phyloP scores from a whole-genome alignment of 1,140 invertebrate species.

The Microvelia longipes region DNA sequence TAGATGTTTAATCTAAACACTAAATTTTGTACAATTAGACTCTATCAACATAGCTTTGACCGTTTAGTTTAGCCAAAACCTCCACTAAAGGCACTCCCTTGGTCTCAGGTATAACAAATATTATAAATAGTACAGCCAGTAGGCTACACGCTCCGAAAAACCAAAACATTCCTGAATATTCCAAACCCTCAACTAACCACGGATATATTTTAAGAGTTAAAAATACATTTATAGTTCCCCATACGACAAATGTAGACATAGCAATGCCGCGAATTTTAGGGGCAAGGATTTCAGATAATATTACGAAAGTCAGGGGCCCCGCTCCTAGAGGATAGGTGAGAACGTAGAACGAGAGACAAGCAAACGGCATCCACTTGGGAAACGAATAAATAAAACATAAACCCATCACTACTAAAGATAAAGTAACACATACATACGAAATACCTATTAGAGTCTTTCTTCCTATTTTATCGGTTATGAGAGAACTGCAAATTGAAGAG shows the following conservation, averaged over 20 bases:
- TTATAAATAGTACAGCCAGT: slow-evolving; percentile 45
- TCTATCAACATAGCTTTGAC: too few relatives aligned
- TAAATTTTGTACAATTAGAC: too few relatives aligned
- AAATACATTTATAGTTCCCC: slow-evolving; percentile 10
- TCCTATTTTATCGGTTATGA: slow-evolving; percentile 60
- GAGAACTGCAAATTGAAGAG: slow-evolving; percentile 46
- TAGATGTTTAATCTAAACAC: too few relatives aligned
- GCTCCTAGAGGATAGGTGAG: slow-evolving; percentile 34
- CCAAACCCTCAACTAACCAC: slow-evolving; percentile 30
- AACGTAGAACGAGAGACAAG: slow-evolving; percentile 37
- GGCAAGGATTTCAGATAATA: slow-evolving; percentile 45
- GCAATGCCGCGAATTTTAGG: slow-evolving; percentile 33
- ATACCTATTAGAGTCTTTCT: slow-evolving; percentile 50
- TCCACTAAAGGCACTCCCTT: slow-evolving; percentile 32
- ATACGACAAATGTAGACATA: slow-evolving; percentile 31
- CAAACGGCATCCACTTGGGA: slow-evolving; percentile 36
- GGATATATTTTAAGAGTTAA: slow-evolving; percentile 11
- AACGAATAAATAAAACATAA: slow-evolving; percentile 43
- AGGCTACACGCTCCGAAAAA: slow-evolving; percentile 61
- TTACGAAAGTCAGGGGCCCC: slow-evolving; percentile 39
- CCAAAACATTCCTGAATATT: slow-evolving; percentile 61
- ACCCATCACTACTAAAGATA: slow-evolving; percentile 43
- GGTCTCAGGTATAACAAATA: slow-evolving; percentile 41
- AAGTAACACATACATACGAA: slow-evolving; percentile 44
- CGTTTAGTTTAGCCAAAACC: slow-evolving; percentile 17